Base-by-base conservation (phyloP, 2,113 vertebrate genomes). In the Castor canadensis region DNA sequence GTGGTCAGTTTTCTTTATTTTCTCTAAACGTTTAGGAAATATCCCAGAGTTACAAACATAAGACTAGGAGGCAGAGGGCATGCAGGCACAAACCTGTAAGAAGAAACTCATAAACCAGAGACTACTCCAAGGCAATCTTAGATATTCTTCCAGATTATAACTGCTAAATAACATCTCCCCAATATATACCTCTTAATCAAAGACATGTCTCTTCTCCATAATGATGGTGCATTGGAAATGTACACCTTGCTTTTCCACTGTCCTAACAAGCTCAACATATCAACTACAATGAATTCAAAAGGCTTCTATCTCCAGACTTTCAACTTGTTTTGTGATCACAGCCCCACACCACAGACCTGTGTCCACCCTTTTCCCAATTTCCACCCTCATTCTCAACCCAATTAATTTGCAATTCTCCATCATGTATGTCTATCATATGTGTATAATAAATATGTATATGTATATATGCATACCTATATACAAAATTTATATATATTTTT, bases 171-270 rank as follows among this genome's bases (percentile, higher is more conserved):
- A n/a, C 7, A 8, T 8, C 56, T 67, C 40, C 49, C 40, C 66
- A 16, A 67, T 30, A 58, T 3, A 1, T 1, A 3, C 15, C 35
- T n/a, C 62, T 12, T 35, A 52, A 22, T 38, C 49, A 54, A 38
- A 54, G 64, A 2, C 11, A 56, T 4, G 1, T 30, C 56, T 49
- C 17, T 45, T 72, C 76, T 79, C 15, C n/a, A n/a, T 28, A 26
- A 17, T 9, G 15, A 32, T 0, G 5, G 28, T 5, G 56, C 79
- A 2, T 0, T 13, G 8, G 56, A 82, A 60, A 54, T 0, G 10
- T 43, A n/a, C n/a, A n/a, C 58, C 43, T 6, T 2, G 49, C 45
- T 38, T 84, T 6, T 58, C 45, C 6, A n/a, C 11, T 40, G 28
- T 24, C 3, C 32, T 16, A 17, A 45, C 13, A 6, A 83, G 47